phyloP scores from a whole-genome alignment of 1,140 invertebrate species.

The Drosophila hydei region DNA sequence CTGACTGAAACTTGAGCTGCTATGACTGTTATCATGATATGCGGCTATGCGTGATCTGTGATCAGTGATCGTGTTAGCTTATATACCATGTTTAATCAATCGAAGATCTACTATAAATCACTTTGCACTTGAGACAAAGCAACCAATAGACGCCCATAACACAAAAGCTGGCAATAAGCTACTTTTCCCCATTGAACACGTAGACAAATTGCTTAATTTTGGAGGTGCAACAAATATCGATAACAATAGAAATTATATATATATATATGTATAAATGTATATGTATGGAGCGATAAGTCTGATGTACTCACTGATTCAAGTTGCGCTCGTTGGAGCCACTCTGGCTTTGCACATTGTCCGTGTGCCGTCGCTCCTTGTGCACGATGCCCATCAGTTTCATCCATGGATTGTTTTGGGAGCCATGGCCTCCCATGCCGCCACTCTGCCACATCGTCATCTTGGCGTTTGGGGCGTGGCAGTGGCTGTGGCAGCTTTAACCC shows the following conservation, averaged over 20 bases:
- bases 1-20: no score
- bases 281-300: not conserved
- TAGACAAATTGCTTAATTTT: no score
- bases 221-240: not conserved
- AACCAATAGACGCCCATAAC: no score
- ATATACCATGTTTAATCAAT: no score
- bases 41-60: no score
- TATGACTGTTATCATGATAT: no score
- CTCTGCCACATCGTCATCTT: slow-evolving; percentile 91
- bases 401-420: slow-evolving; percentile 92
- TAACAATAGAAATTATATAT: not conserved
- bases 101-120: no score
- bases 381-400: slow-evolving; percentile 93
- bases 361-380: slow-evolving; percentile 89
- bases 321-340: slow-evolving; percentile 86
- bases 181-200: no score
- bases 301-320: slow-evolving; percentile 87
- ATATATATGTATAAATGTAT: not conserved
- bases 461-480: slow-evolving; percentile 63
- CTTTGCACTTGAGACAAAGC: no score
- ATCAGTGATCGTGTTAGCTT: no score
- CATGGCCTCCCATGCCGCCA: slow-evolving; percentile 87
- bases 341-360: slow-evolving; percentile 85
- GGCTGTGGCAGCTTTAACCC: slow-evolving; percentile 27
- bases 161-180: no score